Conservation (phyloP, 2,113 vertebrate genomes). For the Xerus inauris region DNA sequence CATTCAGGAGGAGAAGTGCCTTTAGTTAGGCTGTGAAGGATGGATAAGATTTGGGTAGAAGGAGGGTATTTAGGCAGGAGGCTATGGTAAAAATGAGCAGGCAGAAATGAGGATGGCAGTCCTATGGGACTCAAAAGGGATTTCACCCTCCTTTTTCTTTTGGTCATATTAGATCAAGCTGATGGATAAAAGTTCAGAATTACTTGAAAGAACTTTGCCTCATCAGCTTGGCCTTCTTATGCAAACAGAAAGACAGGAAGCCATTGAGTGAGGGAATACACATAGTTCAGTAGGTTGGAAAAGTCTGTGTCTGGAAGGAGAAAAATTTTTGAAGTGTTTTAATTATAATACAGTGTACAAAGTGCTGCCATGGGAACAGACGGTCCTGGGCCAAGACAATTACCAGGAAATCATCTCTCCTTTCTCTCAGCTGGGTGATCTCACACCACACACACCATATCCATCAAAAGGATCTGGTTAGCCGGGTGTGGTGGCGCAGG, state of each 20-base stretch:
- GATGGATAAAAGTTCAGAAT: neutral
- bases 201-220: slow-evolving; percentile 21
- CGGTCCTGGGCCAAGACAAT: neutral
- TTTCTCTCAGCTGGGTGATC: neutral
- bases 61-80: neutral
- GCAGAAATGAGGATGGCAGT: neutral
- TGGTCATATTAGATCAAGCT: slow-evolving; percentile 15
- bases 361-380: neutral
- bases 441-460: neutral
- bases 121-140: neutral
- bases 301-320: neutral
- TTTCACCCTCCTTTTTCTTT: neutral
- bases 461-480: neutral
- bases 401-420: neutral
- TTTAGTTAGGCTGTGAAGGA: neutral
- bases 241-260: slow-evolving; percentile 11
- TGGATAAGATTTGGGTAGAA: neutral
- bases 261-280: neutral
- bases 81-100: slow-evolving; percentile 4
- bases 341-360: neutral
- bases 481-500: no score
- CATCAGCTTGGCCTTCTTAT: neutral
- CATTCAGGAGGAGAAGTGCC: neutral
- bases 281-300: slow-evolving; percentile 20
- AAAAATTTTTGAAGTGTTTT: neutral